These are phyloP conservation scores for Ciconia stormi DNA, from an alignment of 2,113 vertebrate genomes.

Conservation along the genomic window DNA sequence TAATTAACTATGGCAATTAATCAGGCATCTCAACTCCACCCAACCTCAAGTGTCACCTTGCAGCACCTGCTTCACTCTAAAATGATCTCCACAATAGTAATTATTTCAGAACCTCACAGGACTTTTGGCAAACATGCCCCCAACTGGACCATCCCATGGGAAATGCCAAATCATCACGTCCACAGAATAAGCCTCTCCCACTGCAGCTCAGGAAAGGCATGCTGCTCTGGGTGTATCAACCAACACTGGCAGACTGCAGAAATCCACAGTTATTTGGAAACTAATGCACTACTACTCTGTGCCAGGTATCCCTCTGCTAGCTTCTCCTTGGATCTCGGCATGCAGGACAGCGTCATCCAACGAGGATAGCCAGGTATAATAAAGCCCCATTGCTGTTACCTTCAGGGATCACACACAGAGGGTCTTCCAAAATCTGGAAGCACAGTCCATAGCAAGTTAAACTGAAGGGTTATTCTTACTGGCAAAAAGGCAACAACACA, in stretches of 20 bases:
- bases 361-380: not conserved
- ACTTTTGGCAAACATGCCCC: not conserved
- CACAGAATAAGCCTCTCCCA: not conserved
- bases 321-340: not conserved
- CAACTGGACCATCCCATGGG: not conserved
- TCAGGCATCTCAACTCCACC: conserved; percentile 25
- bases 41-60: conserved; percentile 1
- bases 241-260: not conserved
- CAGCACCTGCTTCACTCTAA: not conserved
- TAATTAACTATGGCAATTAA: conserved; percentile 35
- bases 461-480: not conserved
- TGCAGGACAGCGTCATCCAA: not conserved
- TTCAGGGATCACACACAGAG: not conserved
- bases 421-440: not conserved
- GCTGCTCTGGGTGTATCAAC: not conserved
- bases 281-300: not conserved
- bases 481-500: not conserved
- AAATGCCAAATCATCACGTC: not conserved
- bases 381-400: not conserved
- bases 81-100: not conserved
- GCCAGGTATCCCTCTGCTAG: not conserved
- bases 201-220: not conserved
- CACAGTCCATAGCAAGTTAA: not conserved
- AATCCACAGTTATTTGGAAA: conserved; percentile 2
- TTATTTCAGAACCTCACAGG: conserved; percentile 1